These are phyloP conservation scores for Poeciliopsis retropinna DNA, from an alignment of 2,113 vertebrate genomes.

Conservation along the genomic window DNA sequence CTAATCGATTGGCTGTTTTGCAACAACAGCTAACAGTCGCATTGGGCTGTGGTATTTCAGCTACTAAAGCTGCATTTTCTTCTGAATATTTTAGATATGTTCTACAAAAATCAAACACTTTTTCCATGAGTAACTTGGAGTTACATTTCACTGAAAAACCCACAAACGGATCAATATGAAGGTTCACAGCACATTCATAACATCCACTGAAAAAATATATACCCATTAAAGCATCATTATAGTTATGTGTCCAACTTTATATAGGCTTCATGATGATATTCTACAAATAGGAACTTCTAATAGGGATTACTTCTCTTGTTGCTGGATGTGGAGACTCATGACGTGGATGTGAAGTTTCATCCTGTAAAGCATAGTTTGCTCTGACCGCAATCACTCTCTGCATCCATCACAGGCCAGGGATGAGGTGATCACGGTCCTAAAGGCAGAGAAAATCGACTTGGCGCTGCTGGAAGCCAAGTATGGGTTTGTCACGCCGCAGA, in stretches of 20 bases:
- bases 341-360: neutral
- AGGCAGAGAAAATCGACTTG: constrained; percentile 94
- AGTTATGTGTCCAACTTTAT: neutral
- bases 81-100: too few species aligned
- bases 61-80: too few species aligned
- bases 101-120: too few species aligned
- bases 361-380: neutral
- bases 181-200: too few species aligned
- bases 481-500: constrained; percentile 92
- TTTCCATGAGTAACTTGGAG: too few species aligned
- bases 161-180: too few species aligned
- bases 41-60: too few species aligned
- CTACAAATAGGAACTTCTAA: neutral
- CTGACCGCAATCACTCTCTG: neutral
- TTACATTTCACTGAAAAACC: too few species aligned
- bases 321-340: neutral
- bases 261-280: neutral
- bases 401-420: constrained; percentile 87
- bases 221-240: too few species aligned
- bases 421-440: constrained; percentile 95
- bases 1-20: too few species aligned
- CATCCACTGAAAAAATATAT: too few species aligned
- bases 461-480: constrained; percentile 94
- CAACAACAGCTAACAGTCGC: too few species aligned
- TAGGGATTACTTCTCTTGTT: neutral